phyloP scores from a whole-genome alignment of 2,888 invertebrate species.

The Platerodrilus igneus region DNA sequence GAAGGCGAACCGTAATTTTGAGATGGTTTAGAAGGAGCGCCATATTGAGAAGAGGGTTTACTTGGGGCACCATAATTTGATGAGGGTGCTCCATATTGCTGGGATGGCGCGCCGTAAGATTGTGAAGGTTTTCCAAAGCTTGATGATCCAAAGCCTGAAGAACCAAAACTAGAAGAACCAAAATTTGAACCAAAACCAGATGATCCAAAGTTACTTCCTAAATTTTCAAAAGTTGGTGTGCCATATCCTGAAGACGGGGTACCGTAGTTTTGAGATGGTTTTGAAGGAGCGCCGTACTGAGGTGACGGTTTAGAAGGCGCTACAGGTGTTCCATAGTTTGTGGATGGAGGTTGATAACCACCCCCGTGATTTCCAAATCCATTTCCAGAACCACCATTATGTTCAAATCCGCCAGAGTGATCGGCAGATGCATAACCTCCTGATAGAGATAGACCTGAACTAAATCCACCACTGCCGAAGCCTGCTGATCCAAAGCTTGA shows the following conservation, averaged over 20 bases:
- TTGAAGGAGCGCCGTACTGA: constrained; percentile 19
- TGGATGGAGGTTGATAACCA: constrained; percentile 41
- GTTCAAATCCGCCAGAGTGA: constrained; percentile 9
- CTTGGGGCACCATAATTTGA: constrained; percentile 41
- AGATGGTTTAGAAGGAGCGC: constrained; percentile 38
- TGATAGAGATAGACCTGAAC: background rate
- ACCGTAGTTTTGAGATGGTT: background rate
- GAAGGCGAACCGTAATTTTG: constrained; percentile 33
- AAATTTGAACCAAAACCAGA: no score
- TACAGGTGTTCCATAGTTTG: constrained; percentile 48
- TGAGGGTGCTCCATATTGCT: constrained; percentile 36
- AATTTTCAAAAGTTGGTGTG: constrained; percentile 4
- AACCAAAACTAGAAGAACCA: no score
- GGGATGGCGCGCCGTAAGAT: constrained; percentile 29
- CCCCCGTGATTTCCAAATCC: constrained; percentile 23
- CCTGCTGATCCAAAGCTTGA: constrained; percentile 4
- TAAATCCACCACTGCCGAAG: background rate
- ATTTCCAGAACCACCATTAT: constrained; percentile 8
- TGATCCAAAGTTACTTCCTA: background rate
- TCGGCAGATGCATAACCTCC: no score
- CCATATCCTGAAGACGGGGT: constrained; percentile 1
- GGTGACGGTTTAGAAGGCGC: constrained; percentile 30
- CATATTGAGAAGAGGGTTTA: constrained; percentile 42
- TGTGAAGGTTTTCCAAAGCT: no score
- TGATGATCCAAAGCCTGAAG: no score